phyloP scores from a whole-genome alignment of 2,113 vertebrate genomes.

The Clinocottus analis region DNA sequence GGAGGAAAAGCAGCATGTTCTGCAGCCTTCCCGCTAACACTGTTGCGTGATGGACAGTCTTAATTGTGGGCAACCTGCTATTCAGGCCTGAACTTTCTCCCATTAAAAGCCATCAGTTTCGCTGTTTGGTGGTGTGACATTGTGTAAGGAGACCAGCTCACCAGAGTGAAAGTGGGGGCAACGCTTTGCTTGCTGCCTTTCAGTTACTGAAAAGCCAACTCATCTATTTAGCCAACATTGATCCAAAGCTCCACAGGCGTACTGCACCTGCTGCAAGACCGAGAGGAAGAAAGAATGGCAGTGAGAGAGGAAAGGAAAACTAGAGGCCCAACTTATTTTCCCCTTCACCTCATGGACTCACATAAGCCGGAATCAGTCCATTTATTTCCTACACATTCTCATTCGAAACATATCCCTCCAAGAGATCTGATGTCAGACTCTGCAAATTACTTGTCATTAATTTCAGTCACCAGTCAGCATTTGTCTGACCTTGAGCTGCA shows the following conservation, averaged over 20 bases:
- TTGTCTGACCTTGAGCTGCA: constrained; percentile 67
- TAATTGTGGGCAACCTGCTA: background rate
- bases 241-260: constrained; percentile 18
- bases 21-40: background rate
- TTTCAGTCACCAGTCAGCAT: constrained; percentile 71
- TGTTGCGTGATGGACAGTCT: background rate
- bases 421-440: constrained; percentile 64
- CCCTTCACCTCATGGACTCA: constrained; percentile 47
- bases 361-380: constrained; percentile 13
- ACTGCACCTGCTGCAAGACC: constrained; percentile 3
- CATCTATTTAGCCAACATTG: constrained; percentile 48
- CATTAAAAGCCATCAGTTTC: constrained; percentile 4
- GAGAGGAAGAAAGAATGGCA: background rate
- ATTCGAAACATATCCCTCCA: constrained; percentile 40
- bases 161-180: background rate
- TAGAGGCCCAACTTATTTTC: constrained; percentile 2
- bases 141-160: background rate
- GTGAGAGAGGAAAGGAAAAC: constrained; percentile 37
- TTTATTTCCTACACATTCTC: constrained; percentile 28
- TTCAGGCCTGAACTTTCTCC: constrained; percentile 5
- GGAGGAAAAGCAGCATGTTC: constrained; percentile 1
- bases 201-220: constrained; percentile 17
- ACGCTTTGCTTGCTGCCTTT: background rate
- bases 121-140: background rate
- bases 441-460: constrained; percentile 73